Conservation (phyloP, 2,888 invertebrate species). For the Phyllotreta striolata region DNA sequence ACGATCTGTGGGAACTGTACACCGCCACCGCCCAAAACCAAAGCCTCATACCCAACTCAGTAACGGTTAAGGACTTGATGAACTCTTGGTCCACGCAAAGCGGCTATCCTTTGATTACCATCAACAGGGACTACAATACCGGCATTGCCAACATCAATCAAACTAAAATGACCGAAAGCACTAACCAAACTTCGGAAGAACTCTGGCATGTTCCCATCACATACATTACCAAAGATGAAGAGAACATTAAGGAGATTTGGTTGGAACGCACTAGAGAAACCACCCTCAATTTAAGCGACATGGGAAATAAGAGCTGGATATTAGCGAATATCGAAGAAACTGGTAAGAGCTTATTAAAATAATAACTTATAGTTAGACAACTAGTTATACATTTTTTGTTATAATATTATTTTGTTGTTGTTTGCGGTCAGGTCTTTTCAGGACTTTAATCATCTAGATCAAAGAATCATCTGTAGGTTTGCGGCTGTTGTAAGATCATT, state of each 20-base stretch:
- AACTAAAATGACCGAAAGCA: conserved; percentile 58
- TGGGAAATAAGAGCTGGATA: conserved; percentile 62
- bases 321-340: conserved; percentile 70
- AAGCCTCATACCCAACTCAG: conserved; percentile 57
- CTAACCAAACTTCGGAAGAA: conserved; percentile 44
- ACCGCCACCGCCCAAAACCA: conserved; percentile 53
- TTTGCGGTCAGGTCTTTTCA: no score
- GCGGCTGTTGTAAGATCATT: no score
- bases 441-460: no score
- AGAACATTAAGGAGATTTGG: conserved; percentile 48
- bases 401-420: no score
- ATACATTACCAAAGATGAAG: conserved; percentile 54
- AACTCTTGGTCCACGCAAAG: conserved; percentile 77
- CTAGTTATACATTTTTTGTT: not conserved
- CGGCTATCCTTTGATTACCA: conserved; percentile 72
- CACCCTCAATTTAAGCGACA: conserved; percentile 50
- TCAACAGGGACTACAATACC: conserved; percentile 65
- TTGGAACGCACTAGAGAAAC: conserved; percentile 49
- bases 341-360: conserved; percentile 56
- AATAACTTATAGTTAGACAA: no score
- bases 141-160: conserved; percentile 63
- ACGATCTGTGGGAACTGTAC: conserved; percentile 72
- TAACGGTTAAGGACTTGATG: conserved; percentile 70
- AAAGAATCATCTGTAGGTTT: no score
- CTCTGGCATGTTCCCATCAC: conserved; percentile 71